Conservation (phyloP, 2,888 invertebrate species). For the Physocephala rufipes region DNA sequence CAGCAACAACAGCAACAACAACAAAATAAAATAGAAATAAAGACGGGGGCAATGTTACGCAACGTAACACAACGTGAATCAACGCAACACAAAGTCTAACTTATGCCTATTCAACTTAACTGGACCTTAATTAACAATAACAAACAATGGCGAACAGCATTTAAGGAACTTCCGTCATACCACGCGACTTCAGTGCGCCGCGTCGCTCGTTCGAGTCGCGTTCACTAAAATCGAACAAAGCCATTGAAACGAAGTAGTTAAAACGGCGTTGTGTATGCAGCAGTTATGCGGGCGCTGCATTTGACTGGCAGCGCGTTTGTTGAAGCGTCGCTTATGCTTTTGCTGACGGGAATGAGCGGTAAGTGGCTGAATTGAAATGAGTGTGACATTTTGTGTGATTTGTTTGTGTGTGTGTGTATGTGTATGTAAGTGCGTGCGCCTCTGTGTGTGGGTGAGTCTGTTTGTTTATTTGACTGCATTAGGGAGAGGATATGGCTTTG, state of each 20-base stretch:
- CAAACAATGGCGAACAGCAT: conserved; percentile 27
- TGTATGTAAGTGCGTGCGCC: conserved; percentile 2
- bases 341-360: conserved; percentile 58
- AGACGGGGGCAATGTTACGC: neutral
- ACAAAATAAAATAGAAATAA: too few relatives aligned
- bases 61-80: neutral
- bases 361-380: conserved; percentile 47
- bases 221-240: conserved; percentile 8
- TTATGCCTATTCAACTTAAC: too few relatives aligned
- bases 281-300: conserved; percentile 43
- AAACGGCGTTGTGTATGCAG: conserved; percentile 38
- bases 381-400: neutral
- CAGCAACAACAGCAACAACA: too few relatives aligned
- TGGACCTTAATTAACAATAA: neutral
- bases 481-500: neutral
- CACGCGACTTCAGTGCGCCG: too few relatives aligned
- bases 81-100: neutral
- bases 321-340: conserved; percentile 54
- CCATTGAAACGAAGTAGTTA: conserved; percentile 8
- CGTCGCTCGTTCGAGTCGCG: too few relatives aligned
- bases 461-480: too few relatives aligned
- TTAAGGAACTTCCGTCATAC: conserved; percentile 28
- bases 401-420: conserved; percentile 7
- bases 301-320: conserved; percentile 44
- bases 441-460: too few relatives aligned